Base-by-base conservation (phyloP, 2,113 vertebrate genomes). In the Erythrocercus mccallii region DNA sequence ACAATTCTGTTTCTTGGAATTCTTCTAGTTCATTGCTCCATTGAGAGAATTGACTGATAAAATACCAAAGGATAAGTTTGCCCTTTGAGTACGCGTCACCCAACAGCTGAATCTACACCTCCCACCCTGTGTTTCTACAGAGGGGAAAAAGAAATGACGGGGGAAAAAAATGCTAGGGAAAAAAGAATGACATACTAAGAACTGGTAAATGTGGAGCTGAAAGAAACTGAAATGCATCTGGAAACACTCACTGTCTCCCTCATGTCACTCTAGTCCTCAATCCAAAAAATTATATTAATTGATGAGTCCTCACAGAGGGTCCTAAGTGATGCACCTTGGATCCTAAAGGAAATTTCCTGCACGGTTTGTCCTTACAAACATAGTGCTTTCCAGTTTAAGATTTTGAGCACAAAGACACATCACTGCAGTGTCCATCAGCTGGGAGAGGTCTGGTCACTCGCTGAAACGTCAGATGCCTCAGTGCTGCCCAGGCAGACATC, bases 1-100 rank as follows among this genome's bases (percentile, higher is more conserved):
- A 1, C 12, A 0, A 15, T 50, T 54, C n/a, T 51, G 0, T 22
- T 65, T 54, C 54, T 64, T 33, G 17, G 54, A 40, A 23, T 27
- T 45, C 5, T 18, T 45, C 6, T 42, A n/a, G 20, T 60, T 50
- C 20, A 21, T 56, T 37, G 22, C 5, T 44, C 27, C 21, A 8
- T 38, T 40, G 18, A 31, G 54, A 40, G 12, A 78, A 12, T 5
- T 45, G 19, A 24, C 20, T 2, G 0, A 38, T 27, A 50, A 62
- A 76, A 58, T 37, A 42, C 19, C 22, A 10, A 57, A 56, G 14
- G 6, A 0, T 45, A n/a, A 53, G 5, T 69, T 65, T 61, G 76
- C 16, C 61, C 10, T 83, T 1, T 22, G 30, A 81, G 9, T 45
- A 64, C 45, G 13, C 2, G 0, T 58, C 31, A 50, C 50, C 35